phyloP scores from a whole-genome alignment of 53 echinoderm and acorn worm genomes.

The Zoroaster sp. region DNA sequence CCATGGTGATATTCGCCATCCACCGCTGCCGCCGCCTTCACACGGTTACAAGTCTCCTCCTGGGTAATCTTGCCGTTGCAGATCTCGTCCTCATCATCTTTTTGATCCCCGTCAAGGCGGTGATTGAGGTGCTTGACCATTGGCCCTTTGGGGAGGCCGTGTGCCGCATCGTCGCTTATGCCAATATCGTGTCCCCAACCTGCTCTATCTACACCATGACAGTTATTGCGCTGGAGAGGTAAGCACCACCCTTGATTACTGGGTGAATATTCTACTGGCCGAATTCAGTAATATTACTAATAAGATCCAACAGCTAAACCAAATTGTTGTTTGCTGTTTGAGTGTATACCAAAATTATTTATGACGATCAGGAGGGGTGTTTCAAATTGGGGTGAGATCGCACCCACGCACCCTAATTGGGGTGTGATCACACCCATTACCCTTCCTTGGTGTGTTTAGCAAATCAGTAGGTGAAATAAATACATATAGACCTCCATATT shows the following conservation, averaged over 20 bases:
- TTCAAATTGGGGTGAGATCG: too few relatives aligned
- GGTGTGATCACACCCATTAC: too few relatives aligned
- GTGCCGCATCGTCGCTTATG: slow-evolving; percentile 56
- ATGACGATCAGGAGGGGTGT: too few relatives aligned
- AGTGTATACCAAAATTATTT: too few relatives aligned
- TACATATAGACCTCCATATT: too few relatives aligned
- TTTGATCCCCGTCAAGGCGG: slow-evolving; percentile 59
- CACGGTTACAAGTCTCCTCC: slow-evolving; percentile 68
- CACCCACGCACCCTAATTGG: too few relatives aligned
- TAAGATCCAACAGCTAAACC: too few relatives aligned
- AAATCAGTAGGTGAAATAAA: too few relatives aligned
- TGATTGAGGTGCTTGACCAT: slow-evolving; percentile 16
- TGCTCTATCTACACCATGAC: slow-evolving; percentile 78
- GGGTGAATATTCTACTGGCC: too few relatives aligned
- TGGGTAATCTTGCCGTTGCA: slow-evolving; percentile 76
- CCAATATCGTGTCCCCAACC: slow-evolving; percentile 56
- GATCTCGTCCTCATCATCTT: slow-evolving; percentile 68
- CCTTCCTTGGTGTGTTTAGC: too few relatives aligned
- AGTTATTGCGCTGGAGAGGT: slow-evolving; percentile 80
- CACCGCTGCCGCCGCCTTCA: slow-evolving; percentile 68
- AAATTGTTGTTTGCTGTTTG: too few relatives aligned
- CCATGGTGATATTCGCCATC: slow-evolving; percentile 80
- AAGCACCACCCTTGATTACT: slow-evolving; percentile 19
- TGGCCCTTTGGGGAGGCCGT: slow-evolving; percentile 64
- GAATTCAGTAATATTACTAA: too few relatives aligned